A percentile compares a stretch with the other conserved stretches of the same genome.
Evolutionary conservation across 2,113 vertebrate species (phyloP).

Genomic region (Ranitomeya variabilis): DNA sequence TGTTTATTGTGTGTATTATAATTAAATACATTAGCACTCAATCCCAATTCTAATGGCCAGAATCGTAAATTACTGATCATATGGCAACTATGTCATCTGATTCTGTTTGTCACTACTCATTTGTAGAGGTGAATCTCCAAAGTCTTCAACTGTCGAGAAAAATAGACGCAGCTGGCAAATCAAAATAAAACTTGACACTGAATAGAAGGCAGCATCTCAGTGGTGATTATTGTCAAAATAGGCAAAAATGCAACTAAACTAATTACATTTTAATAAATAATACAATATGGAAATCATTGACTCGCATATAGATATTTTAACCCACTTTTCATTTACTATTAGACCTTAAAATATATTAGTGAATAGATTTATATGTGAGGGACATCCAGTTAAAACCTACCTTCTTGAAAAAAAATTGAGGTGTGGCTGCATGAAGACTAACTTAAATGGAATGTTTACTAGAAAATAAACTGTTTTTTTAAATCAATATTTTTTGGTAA

Average conservation of each 20-base stretch:
- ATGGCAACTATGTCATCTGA: background rate
- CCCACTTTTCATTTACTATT: too few relatives aligned
- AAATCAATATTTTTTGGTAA: too few relatives aligned
- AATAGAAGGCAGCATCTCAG: background rate
- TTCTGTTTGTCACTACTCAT: background rate
- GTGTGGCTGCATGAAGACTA: too few relatives aligned
- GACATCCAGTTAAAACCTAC: too few relatives aligned
- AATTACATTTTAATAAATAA: background rate
- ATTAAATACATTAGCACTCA: background rate
- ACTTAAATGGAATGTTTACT: too few relatives aligned
- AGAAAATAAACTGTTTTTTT: too few relatives aligned
- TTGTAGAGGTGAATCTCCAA: conserved; percentile 6
- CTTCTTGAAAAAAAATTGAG: too few relatives aligned
- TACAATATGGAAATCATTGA: background rate
- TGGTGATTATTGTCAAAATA: background rate
- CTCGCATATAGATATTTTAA: too few relatives aligned
- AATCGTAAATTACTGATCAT: background rate
- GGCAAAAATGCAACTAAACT: background rate
- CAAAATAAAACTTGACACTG: background rate
- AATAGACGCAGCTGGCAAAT: background rate
- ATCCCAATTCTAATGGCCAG: background rate
- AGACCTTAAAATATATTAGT: too few relatives aligned
- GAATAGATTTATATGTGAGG: too few relatives aligned
- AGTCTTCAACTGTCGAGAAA: background rate
- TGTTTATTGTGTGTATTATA: background rate